phyloP scores from a whole-genome alignment of 1,140 invertebrate species.

The Brachionus angularis region DNA sequence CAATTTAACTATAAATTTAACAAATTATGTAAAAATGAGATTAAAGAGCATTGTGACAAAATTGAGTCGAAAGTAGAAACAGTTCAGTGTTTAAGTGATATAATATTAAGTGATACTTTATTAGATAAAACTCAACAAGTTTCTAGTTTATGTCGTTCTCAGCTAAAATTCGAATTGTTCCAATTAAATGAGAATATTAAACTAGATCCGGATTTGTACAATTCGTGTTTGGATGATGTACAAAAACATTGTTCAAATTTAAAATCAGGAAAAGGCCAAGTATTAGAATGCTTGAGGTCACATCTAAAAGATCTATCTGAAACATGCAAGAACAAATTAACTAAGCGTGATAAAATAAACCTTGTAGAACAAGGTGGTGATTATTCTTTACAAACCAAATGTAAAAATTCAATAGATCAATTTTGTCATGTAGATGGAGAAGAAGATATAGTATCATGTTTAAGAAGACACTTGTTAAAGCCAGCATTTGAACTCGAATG shows the following conservation, averaged over 20 bases:
- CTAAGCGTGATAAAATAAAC: conserved; percentile 71
- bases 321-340: conserved; percentile 70
- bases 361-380: conserved; percentile 77
- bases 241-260: conserved; percentile 68
- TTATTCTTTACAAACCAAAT: conserved; percentile 74
- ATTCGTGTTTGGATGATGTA: conserved; percentile 73
- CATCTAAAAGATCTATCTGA: conserved; percentile 61
- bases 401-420: conserved; percentile 71
- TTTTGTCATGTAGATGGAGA: conserved; percentile 51
- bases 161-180: conserved; percentile 68
- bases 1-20: conserved; percentile 32
- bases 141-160: conserved; percentile 77
- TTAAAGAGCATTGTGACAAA: conserved; percentile 12
- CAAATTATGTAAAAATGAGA: conserved; percentile 15
- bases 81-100: conserved; percentile 43
- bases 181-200: conserved; percentile 67
- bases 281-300: conserved; percentile 29
- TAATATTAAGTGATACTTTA: conserved; percentile 32
- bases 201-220: conserved; percentile 73
- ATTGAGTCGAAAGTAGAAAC: conserved; percentile 24
- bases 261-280: conserved; percentile 65
- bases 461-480: conserved; percentile 72
- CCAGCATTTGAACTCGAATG: conserved; percentile 78
- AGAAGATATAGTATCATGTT: conserved; percentile 57
- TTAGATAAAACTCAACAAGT: conserved; percentile 66